phyloP scores from a whole-genome alignment of 2,888 invertebrate genomes.

The Epinotia brunnichana region DNA sequence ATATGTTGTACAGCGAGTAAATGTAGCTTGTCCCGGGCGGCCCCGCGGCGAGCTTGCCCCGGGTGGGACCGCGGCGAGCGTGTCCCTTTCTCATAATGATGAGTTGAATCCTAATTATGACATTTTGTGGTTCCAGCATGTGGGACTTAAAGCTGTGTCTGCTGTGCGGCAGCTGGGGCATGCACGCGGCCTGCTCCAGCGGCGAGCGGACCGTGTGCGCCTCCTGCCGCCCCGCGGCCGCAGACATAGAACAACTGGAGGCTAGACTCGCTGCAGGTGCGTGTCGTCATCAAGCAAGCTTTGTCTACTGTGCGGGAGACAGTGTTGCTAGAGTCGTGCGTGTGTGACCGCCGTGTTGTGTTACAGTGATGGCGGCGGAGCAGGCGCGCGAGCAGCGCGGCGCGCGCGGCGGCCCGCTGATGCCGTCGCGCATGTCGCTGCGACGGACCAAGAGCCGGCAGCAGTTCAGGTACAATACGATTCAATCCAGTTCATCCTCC shows the following conservation, averaged over 20 bases:
- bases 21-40: too few relatives aligned
- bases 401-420: constrained; percentile 55
- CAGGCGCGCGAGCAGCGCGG: constrained; percentile 42
- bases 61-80: too few relatives aligned
- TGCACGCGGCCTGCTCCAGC: constrained; percentile 56
- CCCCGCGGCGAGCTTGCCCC: too few relatives aligned
- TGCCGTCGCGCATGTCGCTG: constrained; percentile 74
- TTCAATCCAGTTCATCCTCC: too few relatives aligned
- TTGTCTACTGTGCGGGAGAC: too few relatives aligned
- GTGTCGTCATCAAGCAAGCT: too few relatives aligned
- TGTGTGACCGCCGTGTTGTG: too few relatives aligned
- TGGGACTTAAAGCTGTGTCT: constrained; percentile 71
- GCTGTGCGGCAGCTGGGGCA: constrained; percentile 68
- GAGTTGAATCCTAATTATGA: too few relatives aligned
- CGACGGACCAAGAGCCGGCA: constrained; percentile 62
- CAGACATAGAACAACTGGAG: constrained; percentile 16
- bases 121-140: constrained; percentile 53
- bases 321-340: too few relatives aligned
- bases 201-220: constrained; percentile 51
- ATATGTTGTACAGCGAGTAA: too few relatives aligned
- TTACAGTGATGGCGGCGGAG: constrained; percentile 60
- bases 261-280: not conserved
- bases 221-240: constrained; percentile 61
- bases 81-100: too few relatives aligned
- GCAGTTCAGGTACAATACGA: constrained; percentile 43